Evolutionary conservation across 2,113 vertebrate genomes (phyloP), one percentile per base, ranked within the genome.

Genomic region (Platysteira castanea): DNA sequence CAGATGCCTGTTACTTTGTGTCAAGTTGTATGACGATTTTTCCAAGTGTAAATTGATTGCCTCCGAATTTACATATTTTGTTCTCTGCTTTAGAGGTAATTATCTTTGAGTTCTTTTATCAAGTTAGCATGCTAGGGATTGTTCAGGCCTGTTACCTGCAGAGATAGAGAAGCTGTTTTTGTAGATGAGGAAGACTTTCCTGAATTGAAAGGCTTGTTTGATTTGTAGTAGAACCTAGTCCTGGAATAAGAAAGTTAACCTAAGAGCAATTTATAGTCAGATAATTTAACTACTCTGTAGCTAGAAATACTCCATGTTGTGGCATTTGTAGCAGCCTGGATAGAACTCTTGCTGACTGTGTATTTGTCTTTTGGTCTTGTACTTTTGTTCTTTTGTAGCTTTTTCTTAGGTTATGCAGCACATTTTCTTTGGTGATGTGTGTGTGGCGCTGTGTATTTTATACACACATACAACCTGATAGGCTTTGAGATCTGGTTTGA

Each of bases 391-490:
- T 24, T 60, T 65, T 64, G 23, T 47, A 65, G 31, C 30, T 41
- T 64, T 61, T 68, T 37, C 13, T 33, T 33, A 24, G 15, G 18
- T 81, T 56, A 12, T 46, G 61, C 26, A 26, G 17, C 20, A 6
- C 0, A 1, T 68, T 78, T 54, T 3, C 0, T 69, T 77, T 23
- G 49, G 13, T 8, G 13, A 11, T 65, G 9, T 14, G 8, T 11
- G 24, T 4, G 5, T 1, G 22, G 46, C 27, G 31, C 20, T 50
- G 15, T 31, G 26, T 39, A 4, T 56, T 89, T 31, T 44, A 1
- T 33, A 7, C 7, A 67, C 12, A 22, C 13, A 7, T 15, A 7
- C 28, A 47, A 7, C 18, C 28, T 60, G 10, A 15, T 9, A 11
- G 47, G 46, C 35, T 71, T 70, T 39, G 17, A 37, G 15, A 59